Evolutionary conservation across 2,888 invertebrate species (phyloP), one percentile per base, ranked within the genome.

Genomic region (Hololepta plana): DNA sequence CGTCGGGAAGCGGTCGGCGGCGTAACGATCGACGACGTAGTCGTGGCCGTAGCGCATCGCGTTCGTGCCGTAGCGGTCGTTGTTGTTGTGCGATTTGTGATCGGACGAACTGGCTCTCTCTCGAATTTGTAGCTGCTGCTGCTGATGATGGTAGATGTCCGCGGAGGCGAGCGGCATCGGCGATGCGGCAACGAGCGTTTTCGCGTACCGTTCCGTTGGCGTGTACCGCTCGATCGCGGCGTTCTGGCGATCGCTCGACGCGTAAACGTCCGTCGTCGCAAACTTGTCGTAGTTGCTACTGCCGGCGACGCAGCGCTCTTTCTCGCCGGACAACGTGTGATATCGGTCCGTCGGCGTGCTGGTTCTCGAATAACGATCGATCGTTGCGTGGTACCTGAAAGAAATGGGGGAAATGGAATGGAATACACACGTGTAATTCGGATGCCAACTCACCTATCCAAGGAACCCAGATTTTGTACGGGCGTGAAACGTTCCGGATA

Each of bases 271-370:
- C 8, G 4, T 20, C 7, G n/a, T n/a, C n/a, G n/a, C n/a, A n/a
- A n/a, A 35, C 20, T 35, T 36, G 26, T 38, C 38, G 11, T 26
- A 32, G 13, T 28, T 31, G 25, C 35, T 15, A 42, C 47, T 34
- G 59, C 59, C 16, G n/a, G n/a, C n/a, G n/a, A n/a, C n/a, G 36
- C 42, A 37, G 51, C 59, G 16, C 46, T 48, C 29, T 54, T 43
- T 41, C 29, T 41, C 38, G 26, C 31, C 33, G 12, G 36, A 35
- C 21, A 38, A 29, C 27, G 38, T 36, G 28, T 36, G 34, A 29
- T 41, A 40, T 27, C 41, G 39, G 24, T 51, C 51, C 26, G 48
- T 49, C 32, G 51, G 49, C 15, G 51, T 50, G 32, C 42, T 43
- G 23, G 51, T 47, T 31, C 51, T 37, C 22, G 50, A 43, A 38